A percentile compares a stretch with the other conserved stretches of the same genome.
These are phyloP conservation scores for Silvanus unidentatus DNA, from an alignment of 2,888 invertebrate genomes.

Conservation along the genomic window DNA sequence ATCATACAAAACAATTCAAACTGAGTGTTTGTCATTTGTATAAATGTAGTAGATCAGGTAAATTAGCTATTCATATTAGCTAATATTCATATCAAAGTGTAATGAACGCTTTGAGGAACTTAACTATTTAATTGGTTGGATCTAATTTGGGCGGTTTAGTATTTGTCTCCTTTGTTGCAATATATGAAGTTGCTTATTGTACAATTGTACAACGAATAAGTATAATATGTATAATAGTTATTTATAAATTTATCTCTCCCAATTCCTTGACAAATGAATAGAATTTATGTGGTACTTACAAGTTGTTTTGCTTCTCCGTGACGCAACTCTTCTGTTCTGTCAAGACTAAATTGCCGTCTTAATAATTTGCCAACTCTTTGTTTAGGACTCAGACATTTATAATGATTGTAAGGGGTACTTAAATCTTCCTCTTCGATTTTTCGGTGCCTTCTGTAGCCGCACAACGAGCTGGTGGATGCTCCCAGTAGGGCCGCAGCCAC, in stretches of 20 bases:
- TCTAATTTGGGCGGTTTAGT: no score
- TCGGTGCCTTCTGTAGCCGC: conserved; percentile 41
- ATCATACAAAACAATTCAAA: no score
- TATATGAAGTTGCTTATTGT: no score
- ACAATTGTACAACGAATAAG: no score
- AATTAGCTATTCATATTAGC: no score
- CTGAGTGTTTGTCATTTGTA: no score
- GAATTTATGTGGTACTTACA: conserved; percentile 35
- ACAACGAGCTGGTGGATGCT: conserved; percentile 50
- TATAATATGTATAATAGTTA: not conserved
- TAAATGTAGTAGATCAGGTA: no score
- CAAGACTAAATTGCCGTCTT: conserved; percentile 64
- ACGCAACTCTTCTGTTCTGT: conserved; percentile 55
- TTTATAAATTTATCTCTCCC: not conserved
- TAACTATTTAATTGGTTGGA: no score
- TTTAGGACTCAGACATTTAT: conserved; percentile 64
- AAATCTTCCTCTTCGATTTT: conserved; percentile 56
- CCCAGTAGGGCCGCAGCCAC: conserved; percentile 51
- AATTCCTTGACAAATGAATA: conserved; percentile 5
- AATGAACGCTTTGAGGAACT: no score
- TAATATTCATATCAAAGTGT: no score
- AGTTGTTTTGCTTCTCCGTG: conserved; percentile 41
- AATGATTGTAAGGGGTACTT: conserved; percentile 70
- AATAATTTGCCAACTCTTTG: conserved; percentile 46
- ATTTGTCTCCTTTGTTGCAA: no score